Evolutionary conservation across 2,797 vertebrate species (phyloP).

Genomic region (Malurus splendens): DNA sequence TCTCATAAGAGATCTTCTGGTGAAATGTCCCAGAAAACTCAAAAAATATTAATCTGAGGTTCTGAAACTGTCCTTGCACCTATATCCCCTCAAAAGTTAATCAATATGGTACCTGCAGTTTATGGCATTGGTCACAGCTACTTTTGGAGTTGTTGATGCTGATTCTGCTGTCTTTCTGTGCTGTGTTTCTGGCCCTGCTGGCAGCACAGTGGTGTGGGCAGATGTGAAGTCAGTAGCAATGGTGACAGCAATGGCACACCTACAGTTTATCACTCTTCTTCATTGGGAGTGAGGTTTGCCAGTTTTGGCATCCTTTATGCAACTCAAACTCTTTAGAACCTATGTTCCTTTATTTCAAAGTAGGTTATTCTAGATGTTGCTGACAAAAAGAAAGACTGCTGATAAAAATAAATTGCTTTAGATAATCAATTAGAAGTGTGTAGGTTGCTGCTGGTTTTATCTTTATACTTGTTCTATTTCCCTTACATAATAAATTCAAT

Average conservation of each 20-base stretch:
- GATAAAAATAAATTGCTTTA: background rate
- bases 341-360: background rate
- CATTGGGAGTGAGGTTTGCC: background rate
- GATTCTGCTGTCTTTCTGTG: background rate
- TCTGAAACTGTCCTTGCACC: background rate
- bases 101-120: background rate
- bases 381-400: background rate
- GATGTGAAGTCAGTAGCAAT: background rate
- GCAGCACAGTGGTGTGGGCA: background rate
- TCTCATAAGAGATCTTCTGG: background rate
- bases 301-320: background rate
- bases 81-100: background rate
- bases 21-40: background rate
- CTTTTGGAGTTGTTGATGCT: background rate
- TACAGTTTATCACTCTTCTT: background rate
- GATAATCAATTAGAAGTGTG: background rate
- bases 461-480: background rate
- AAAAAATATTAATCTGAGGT: background rate
- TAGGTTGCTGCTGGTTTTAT: background rate
- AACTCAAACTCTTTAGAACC: background rate
- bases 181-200: background rate
- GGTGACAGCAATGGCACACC: background rate
- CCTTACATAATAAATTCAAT: background rate
- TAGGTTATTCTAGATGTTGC: background rate
- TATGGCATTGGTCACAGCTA: background rate